Percentiles rank a stretch among this genome's conserved stretches.
These are phyloP conservation scores for Podocnemis expansa DNA, from an alignment of 2,113 vertebrate genomes.

Conservation along the genomic window DNA sequence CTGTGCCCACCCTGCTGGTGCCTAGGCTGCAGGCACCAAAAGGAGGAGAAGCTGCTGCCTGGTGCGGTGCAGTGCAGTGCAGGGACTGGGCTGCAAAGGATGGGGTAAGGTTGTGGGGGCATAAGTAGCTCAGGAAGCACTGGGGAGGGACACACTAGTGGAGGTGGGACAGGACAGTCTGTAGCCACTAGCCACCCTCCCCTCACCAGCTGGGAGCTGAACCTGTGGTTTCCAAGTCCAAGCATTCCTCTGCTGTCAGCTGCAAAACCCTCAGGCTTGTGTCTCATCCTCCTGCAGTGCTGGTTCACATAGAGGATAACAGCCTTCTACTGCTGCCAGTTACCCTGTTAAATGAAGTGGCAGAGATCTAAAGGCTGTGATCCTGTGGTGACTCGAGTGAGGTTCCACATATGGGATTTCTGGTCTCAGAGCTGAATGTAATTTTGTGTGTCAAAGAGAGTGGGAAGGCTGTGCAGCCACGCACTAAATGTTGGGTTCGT, in stretches of 20 bases:
- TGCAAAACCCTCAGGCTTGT: accelerated
- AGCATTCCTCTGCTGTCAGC: accelerated
- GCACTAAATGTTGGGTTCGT: background rate
- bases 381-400: accelerated
- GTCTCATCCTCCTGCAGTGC: background rate
- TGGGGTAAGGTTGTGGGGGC: background rate
- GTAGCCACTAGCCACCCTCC: accelerated
- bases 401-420: accelerated
- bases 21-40: too few species aligned
- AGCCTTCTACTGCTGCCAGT: background rate
- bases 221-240: background rate
- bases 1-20: background rate
- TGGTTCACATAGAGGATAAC: accelerated
- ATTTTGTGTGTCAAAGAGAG: background rate
- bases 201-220: accelerated
- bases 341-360: too few species aligned
- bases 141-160: background rate
- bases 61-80: accelerated
- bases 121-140: too few species aligned
- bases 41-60: too few species aligned
- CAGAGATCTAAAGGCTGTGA: background rate
- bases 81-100: background rate
- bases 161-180: too few species aligned
- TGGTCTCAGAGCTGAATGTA: background rate
- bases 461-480: background rate